Evolutionary conservation across 2,113 vertebrate genomes (phyloP).

Genomic region (Lota lota): DNA sequence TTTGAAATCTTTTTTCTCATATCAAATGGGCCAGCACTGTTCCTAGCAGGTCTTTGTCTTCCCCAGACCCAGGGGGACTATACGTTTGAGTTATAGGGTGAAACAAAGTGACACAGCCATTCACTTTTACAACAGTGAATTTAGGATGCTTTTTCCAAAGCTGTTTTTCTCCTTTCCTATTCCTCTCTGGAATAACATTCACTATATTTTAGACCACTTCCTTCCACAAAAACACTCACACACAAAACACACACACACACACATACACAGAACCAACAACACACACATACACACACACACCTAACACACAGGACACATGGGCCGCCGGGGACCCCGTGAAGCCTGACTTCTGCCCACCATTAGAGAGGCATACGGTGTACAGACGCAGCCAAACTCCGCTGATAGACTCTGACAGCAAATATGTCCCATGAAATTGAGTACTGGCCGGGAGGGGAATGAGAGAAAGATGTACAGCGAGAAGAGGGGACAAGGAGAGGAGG

Average conservation of each 20-base stretch:
- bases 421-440: slow-evolving; percentile 66
- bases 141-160: slow-evolving; percentile 14
- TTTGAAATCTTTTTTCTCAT: slow-evolving; percentile 35
- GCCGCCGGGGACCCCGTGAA: slow-evolving; percentile 29
- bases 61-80: slow-evolving; percentile 24
- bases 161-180: slow-evolving; percentile 16
- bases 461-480: background rate
- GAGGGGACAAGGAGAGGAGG: background rate
- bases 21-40: slow-evolving; percentile 29
- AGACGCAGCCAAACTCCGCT: slow-evolving; percentile 38
- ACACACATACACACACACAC: background rate
- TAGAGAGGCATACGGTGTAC: slow-evolving; percentile 49
- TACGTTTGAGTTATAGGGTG: slow-evolving; percentile 15
- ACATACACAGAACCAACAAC: background rate
- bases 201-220: slow-evolving; percentile 43
- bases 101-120: too few species aligned
- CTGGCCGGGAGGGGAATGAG: slow-evolving; percentile 25
- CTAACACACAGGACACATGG: too few species aligned
- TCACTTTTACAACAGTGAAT: background rate
- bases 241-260: slow-evolving; percentile 15
- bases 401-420: slow-evolving; percentile 64
- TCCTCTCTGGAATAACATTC: slow-evolving; percentile 29
- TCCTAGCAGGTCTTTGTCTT: slow-evolving; percentile 45
- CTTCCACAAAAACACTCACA: slow-evolving; percentile 22
- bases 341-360: slow-evolving; percentile 52